These are phyloP conservation scores for Nematostella vectensis DNA, from an alignment of 92 coral and sea anemone species.

Conservation along the genomic window DNA sequence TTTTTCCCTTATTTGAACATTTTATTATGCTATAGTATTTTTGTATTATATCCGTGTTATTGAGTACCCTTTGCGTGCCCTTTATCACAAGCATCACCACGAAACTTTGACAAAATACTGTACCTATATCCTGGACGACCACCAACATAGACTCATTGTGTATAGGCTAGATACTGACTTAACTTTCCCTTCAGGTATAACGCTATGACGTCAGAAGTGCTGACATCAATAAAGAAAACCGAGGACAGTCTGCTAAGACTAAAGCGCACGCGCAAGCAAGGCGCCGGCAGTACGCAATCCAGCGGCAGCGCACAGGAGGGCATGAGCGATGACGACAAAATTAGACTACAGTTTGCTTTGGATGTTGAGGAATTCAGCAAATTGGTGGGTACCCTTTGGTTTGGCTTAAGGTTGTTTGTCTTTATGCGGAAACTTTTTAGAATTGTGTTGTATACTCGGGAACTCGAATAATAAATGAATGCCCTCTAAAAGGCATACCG, in stretches of 20 bases:
- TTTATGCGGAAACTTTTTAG: too few relatives aligned
- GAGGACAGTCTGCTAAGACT: constrained; percentile 94
- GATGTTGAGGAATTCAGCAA: constrained; percentile 89
- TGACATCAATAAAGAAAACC: constrained; percentile 90
- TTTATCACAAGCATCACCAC: too few relatives aligned
- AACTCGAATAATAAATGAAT: neutral
- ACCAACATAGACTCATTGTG: too few relatives aligned
- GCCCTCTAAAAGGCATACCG: too few relatives aligned
- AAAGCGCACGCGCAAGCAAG: constrained; percentile 82
- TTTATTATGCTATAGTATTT: too few relatives aligned
- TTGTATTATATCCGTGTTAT: too few relatives aligned
- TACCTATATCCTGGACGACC: too few relatives aligned
- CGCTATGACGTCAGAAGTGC: constrained; percentile 77
- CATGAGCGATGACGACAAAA: constrained; percentile 96
- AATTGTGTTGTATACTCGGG: neutral
- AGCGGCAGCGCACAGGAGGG: constrained; percentile 31
- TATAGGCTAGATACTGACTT: too few relatives aligned
- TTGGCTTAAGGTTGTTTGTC: neutral
- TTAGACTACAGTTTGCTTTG: constrained; percentile 81
- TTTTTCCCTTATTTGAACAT: too few relatives aligned
- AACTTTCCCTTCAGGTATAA: too few relatives aligned
- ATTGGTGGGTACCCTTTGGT: constrained; percentile 60
- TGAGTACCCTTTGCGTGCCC: too few relatives aligned
- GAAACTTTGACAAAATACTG: too few relatives aligned
- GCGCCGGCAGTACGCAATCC: constrained; percentile 31